Conservation (phyloP, 2,888 invertebrate genomes). For the Drosophila greeni region DNA sequence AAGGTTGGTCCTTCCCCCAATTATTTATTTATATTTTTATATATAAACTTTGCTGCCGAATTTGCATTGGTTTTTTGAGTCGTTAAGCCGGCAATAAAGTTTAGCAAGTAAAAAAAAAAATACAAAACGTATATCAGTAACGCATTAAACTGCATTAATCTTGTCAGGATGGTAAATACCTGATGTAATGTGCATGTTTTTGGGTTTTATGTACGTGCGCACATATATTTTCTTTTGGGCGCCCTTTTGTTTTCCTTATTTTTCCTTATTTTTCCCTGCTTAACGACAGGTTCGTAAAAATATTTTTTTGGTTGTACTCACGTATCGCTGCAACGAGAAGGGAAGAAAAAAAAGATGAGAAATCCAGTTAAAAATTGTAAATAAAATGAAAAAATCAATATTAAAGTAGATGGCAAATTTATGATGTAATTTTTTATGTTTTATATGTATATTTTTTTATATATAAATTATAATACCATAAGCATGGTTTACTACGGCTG, state of each 20-base stretch:
- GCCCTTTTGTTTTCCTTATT: constrained; percentile 19
- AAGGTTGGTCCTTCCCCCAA: too few relatives aligned
- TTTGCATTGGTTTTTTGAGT: constrained; percentile 9
- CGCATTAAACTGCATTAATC: constrained; percentile 43
- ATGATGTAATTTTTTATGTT: neutral
- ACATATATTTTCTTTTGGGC: constrained; percentile 21
- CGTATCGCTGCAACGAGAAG: constrained; percentile 71
- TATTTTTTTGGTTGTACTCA: constrained; percentile 61
- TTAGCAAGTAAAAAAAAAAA: constrained; percentile 18
- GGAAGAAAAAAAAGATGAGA: constrained; percentile 26
- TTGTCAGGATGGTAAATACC: constrained; percentile 39
- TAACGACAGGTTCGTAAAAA: constrained; percentile 26
- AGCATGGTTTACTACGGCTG: neutral
- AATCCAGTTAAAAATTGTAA: constrained; percentile 9
- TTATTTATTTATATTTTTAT: neutral
- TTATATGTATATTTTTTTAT: neutral
- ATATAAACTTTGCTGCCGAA: neutral
- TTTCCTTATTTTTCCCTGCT: constrained; percentile 2
- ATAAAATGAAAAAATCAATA: constrained; percentile 30
- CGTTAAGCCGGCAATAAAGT: constrained; percentile 28
- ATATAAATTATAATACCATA: neutral
- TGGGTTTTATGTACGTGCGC: constrained; percentile 17
- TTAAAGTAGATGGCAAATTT: constrained; percentile 6
- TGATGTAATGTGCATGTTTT: constrained; percentile 37
- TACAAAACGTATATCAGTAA: constrained; percentile 34